Evolutionary conservation across 1,140 invertebrate genomes (phyloP).

Genomic region (Tenebrio molitor): DNA sequence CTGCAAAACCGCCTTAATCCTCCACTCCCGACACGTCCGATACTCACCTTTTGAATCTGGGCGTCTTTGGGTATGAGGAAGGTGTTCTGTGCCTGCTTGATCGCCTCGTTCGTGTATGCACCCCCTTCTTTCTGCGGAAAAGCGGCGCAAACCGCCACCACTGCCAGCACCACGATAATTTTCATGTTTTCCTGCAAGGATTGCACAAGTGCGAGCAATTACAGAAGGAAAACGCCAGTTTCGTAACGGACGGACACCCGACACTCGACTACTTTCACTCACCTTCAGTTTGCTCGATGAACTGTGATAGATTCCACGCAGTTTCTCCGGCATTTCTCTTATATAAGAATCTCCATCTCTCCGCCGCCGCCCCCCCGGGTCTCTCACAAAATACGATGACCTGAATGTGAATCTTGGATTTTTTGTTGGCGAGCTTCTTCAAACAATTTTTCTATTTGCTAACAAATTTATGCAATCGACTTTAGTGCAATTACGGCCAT

Average conservation of each 20-base stretch:
- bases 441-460: neutral
- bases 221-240: too few relatives aligned
- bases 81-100: constrained; percentile 86
- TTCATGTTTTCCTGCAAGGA: constrained; percentile 60
- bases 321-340: constrained; percentile 45
- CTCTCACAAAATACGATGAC: constrained; percentile 39
- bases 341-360: constrained; percentile 50
- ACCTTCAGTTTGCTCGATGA: constrained; percentile 26
- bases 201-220: too few relatives aligned
- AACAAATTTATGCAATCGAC: constrained; percentile 16
- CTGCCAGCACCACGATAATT: constrained; percentile 66
- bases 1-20: constrained; percentile 61
- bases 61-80: constrained; percentile 86
- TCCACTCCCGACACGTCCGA: neutral
- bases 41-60: constrained; percentile 80
- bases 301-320: constrained; percentile 37
- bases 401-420: constrained; percentile 35
- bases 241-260: too few relatives aligned
- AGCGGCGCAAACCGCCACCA: constrained; percentile 67
- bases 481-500: too few relatives aligned
- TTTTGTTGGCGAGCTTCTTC: constrained; percentile 30
- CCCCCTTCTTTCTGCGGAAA: constrained; percentile 83
- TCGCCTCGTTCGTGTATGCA: constrained; percentile 86
- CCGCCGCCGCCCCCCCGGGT: neutral
- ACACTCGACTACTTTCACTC: constrained; percentile 40